Base-by-base conservation (phyloP, 2,888 invertebrate species). In the Aphidoletes aphidimyza region DNA sequence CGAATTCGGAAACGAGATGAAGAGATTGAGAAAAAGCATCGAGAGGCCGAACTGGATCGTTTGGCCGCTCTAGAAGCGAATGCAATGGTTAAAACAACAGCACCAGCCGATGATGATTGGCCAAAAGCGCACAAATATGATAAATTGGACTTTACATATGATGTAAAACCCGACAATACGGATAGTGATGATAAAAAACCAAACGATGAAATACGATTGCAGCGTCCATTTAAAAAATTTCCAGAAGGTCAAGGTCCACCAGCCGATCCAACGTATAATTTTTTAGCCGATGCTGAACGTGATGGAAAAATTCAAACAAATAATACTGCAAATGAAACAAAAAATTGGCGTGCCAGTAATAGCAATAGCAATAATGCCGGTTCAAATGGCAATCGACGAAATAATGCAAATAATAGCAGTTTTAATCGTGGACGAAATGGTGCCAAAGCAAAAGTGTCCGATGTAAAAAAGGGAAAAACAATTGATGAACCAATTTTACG, bases 41-140 rank as follows among this genome's bases (percentile, higher is more conserved):
- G 87, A 84, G 91, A 90, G 87, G 90, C 90, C 8, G 90, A 90
- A 86, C 90, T 89, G 19, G 91, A 91, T 87, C 90, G 90, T 84
- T 88, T 90, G 85, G 88, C 89, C 87, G 91, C 91, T 78, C 89
- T 90, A 0, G 89, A 90, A 86, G 86, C 88, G 47, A 90, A 90
- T 86, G 90, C 90, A 14, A 86, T 90, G 86, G 89, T 90, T 11
- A 88, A 89, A 87, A 88, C 89, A 86, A 88, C 89, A 83, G 89
- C 90, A 45, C 88, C 89, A 0, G 88, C 88, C 39, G 86, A 87
- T 84, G 87, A 87, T 49, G 89, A 90, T 85, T 90, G 90, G 90
- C 90, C 92, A 0, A 89, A 88, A 85, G 88, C 89, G 0, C 90
- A 91, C 86, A 91, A 90, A 86, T 91, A 91, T 85, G 91, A 91